Evolutionary conservation across 2,888 invertebrate species (phyloP).

Genomic region (Eurois occulta): DNA sequence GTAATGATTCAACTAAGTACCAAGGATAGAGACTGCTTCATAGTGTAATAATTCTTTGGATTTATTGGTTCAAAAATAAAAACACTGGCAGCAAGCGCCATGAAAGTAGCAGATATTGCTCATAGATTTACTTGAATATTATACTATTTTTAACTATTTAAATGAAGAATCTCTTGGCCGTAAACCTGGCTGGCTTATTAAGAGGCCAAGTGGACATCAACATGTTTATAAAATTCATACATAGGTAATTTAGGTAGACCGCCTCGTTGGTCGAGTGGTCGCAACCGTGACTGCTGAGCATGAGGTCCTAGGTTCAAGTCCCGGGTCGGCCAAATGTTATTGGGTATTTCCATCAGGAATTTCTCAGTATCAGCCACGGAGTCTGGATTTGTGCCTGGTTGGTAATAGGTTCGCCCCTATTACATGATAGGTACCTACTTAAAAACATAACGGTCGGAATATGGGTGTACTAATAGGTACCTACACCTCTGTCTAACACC

Average conservation of each 20-base stretch:
- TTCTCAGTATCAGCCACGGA: too few species aligned
- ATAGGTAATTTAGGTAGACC: background rate
- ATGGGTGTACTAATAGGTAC: too few species aligned
- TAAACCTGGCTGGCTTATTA: background rate
- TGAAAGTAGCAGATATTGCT: background rate
- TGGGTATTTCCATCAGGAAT: too few species aligned
- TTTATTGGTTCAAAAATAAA: background rate
- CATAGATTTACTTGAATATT: background rate
- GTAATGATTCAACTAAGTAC: background rate
- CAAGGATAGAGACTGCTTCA: background rate
- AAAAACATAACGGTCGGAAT: too few species aligned
- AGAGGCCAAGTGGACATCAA: background rate
- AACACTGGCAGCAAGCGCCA: background rate
- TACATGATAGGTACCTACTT: too few species aligned
- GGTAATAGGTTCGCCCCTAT: too few species aligned
- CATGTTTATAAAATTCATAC: background rate
- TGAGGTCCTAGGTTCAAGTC: too few species aligned
- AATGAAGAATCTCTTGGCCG: background rate
- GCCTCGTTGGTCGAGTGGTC: background rate
- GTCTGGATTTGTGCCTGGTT: too few species aligned
- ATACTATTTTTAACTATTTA: background rate
- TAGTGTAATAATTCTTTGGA: background rate
- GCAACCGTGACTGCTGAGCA: background rate
- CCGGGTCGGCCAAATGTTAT: too few species aligned
- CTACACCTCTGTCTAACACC: too few species aligned